Evolutionary conservation across 2,113 vertebrate species (phyloP).

Genomic region (Struthio camelus): DNA sequence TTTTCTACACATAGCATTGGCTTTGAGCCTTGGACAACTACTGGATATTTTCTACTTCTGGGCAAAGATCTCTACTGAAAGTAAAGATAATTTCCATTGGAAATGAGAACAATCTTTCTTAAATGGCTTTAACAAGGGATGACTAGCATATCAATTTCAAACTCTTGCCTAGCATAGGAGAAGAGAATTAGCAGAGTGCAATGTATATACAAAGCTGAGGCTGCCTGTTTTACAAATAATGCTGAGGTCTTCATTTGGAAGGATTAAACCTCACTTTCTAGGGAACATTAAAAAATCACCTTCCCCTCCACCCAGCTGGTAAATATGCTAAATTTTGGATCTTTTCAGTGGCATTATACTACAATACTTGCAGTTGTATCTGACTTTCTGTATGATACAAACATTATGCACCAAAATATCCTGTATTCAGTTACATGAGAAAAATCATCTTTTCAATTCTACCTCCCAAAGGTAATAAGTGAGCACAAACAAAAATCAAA

Average conservation of each 20-base stretch:
- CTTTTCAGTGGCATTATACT: background rate
- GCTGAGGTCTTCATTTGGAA: background rate
- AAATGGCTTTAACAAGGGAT: background rate
- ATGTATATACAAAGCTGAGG: background rate
- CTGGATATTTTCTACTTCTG: background rate
- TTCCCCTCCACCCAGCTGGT: accelerated
- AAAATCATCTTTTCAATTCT: background rate
- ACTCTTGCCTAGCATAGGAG: background rate
- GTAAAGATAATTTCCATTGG: background rate
- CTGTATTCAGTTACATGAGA: background rate
- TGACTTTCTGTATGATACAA: background rate
- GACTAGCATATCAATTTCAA: background rate
- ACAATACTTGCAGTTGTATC: background rate
- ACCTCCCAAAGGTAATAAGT: background rate
- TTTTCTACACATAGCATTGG: background rate
- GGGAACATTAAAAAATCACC: background rate
- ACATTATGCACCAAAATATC: background rate
- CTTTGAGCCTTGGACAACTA: background rate
- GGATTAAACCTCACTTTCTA: background rate
- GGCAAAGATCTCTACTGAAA: background rate
- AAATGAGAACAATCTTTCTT: background rate
- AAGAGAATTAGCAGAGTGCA: background rate
- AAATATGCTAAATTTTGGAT: background rate
- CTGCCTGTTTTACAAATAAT: background rate
- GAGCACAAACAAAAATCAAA: background rate